These are phyloP conservation scores for Diaphora mendica DNA, from an alignment of 2,888 invertebrate species.

Conservation along the genomic window DNA sequence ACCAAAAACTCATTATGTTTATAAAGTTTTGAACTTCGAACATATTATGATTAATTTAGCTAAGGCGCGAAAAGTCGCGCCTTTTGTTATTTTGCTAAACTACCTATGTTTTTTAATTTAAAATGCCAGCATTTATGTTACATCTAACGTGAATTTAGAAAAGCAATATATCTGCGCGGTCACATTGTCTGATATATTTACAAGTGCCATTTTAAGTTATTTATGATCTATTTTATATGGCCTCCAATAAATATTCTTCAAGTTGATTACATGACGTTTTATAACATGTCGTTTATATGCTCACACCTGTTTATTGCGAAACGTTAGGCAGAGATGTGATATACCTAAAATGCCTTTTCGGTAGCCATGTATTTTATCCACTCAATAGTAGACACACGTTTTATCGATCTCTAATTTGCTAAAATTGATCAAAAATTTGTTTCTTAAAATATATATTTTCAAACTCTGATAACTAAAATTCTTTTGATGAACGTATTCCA, in stretches of 20 bases:
- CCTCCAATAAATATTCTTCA: slow-evolving; percentile 59
- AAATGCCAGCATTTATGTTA: background rate
- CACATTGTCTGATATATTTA: background rate
- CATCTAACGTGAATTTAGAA: background rate
- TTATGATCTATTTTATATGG: slow-evolving; percentile 58
- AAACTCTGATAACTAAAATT: background rate
- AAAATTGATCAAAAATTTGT: too few species aligned
- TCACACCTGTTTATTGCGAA: background rate
- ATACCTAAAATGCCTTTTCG: background rate
- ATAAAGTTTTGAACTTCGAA: background rate
- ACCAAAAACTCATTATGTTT: background rate
- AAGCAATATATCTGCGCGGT: background rate
- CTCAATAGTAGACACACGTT: too few species aligned
- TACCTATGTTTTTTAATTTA: background rate
- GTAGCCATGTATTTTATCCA: background rate
- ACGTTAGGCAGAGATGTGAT: background rate
- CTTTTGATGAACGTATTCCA: background rate
- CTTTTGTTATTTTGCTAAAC: background rate
- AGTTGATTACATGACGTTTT: slow-evolving; percentile 43
- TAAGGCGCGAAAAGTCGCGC: background rate
- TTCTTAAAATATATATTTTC: background rate
- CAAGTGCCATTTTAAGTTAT: slow-evolving; percentile 4
- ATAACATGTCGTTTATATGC: background rate
- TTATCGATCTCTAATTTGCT: too few species aligned
- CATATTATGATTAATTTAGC: background rate